These are phyloP conservation scores for Acrossocheilus wenchowensis DNA, from an alignment of 2,797 vertebrate species.

Conservation along the genomic window DNA sequence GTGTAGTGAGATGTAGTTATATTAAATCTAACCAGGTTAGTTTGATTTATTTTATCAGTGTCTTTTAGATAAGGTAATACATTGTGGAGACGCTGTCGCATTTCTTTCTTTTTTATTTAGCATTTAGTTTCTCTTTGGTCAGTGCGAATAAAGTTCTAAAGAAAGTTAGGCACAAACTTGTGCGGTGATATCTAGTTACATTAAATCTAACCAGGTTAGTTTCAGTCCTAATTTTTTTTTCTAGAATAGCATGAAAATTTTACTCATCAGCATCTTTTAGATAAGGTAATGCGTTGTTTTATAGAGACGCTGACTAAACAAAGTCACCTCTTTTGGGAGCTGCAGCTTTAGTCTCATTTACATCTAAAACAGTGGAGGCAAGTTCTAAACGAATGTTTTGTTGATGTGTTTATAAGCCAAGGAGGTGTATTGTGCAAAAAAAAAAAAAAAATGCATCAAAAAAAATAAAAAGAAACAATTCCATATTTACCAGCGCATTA, in stretches of 20 bases:
- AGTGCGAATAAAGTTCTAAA: neutral
- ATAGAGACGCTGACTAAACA: slow-evolving; percentile 48
- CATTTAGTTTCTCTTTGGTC: neutral
- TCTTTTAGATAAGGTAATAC: neutral
- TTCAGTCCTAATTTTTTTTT: slow-evolving; percentile 11
- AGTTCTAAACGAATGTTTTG: slow-evolving; percentile 44
- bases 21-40: neutral
- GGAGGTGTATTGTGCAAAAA: slow-evolving; percentile 30
- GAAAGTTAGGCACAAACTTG: neutral
- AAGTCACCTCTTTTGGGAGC: slow-evolving; percentile 28
- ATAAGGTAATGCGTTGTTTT: slow-evolving; percentile 31
- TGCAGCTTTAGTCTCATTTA: slow-evolving; percentile 45
- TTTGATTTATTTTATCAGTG: neutral
- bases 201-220: slow-evolving; percentile 11
- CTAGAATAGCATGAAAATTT: slow-evolving; percentile 23
- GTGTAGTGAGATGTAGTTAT: neutral
- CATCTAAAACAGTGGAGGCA: slow-evolving; percentile 42
- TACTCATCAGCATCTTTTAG: slow-evolving; percentile 43
- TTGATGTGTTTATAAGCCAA: slow-evolving; percentile 52
- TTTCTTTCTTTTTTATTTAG: neutral
- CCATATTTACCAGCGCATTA: slow-evolving; percentile 57
- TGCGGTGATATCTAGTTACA: neutral
- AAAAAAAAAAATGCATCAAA: slow-evolving; percentile 33
- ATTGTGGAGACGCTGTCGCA: neutral
- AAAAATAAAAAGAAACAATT: slow-evolving; percentile 34